These are phyloP conservation scores for Ormia ochracea DNA, from an alignment of 2,888 invertebrate genomes.

Conservation along the genomic window DNA sequence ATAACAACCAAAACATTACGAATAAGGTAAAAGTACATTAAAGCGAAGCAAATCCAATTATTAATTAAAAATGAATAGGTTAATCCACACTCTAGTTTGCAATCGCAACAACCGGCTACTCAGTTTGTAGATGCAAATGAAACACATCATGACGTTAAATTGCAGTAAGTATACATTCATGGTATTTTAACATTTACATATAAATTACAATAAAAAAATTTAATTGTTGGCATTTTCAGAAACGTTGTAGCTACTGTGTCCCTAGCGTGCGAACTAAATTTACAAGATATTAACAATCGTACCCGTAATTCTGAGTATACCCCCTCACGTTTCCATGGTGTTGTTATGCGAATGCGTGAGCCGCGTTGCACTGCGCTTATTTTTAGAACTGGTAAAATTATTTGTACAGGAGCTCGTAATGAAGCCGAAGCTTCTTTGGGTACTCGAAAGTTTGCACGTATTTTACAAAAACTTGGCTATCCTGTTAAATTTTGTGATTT, in stretches of 20 bases:
- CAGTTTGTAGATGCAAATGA: conserved; percentile 79
- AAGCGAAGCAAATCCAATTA: background rate
- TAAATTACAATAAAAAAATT: background rate
- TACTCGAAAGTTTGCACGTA: conserved; percentile 88
- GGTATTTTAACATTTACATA: background rate
- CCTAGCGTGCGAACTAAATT: conserved; percentile 83
- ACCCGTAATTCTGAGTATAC: conserved; percentile 91
- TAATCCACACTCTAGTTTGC: conserved; percentile 71
- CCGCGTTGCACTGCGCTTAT: conserved; percentile 86
- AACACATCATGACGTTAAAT: conserved; percentile 80
- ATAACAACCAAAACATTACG: background rate
- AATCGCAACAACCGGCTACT: conserved; percentile 77
- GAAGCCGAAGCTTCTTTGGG: conserved; percentile 87
- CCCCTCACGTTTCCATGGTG: conserved; percentile 87
- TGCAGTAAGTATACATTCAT: conserved; percentile 79
- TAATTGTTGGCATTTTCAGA: conserved; percentile 75
- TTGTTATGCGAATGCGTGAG: conserved; percentile 88
- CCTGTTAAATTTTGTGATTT: conserved; percentile 86
- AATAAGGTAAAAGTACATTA: conserved; percentile 24
- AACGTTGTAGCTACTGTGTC: conserved; percentile 90
- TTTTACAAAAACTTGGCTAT: conserved; percentile 88
- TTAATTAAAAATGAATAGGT: conserved; percentile 11
- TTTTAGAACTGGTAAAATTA: conserved; percentile 87
- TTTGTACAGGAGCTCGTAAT: conserved; percentile 88
- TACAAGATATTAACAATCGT: conserved; percentile 85